A percentile compares a stretch with the other conserved stretches of the same genome.
Evolutionary conservation across 2,888 invertebrate species (phyloP).

Genomic region (Adineta ricciae): DNA sequence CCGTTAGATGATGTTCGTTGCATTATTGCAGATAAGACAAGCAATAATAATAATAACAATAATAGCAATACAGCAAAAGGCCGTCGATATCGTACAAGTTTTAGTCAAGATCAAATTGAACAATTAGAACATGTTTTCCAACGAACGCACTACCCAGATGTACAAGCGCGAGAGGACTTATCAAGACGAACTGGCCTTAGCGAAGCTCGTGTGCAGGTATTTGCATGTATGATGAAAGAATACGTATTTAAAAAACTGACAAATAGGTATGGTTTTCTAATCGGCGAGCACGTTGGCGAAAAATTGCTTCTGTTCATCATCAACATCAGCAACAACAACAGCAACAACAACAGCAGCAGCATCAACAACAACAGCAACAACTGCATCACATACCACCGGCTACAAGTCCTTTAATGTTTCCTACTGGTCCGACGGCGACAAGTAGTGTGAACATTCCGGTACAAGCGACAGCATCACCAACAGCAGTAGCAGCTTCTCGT

Average conservation of each 20-base stretch:
- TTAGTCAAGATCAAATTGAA: conserved; percentile 13
- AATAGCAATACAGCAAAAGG: background rate
- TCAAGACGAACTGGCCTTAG: conserved; percentile 30
- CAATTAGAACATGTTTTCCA: background rate
- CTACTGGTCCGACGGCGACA: background rate
- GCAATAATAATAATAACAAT: no score
- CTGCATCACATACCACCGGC: background rate
- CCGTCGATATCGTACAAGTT: background rate
- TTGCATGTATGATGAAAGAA: background rate
- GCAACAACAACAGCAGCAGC: background rate
- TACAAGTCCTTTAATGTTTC: background rate
- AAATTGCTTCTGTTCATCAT: conserved; percentile 20
- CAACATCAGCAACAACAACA: background rate
- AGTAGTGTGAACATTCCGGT: background rate
- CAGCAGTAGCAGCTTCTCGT: background rate
- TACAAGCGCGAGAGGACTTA: conserved; percentile 29
- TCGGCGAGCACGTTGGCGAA: conserved; percentile 31
- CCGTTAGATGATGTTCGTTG: background rate
- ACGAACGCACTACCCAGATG: background rate
- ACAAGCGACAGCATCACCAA: background rate
- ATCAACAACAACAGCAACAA: background rate
- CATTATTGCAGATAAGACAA: background rate
- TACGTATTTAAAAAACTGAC: no score
- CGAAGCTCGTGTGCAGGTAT: conserved; percentile 24
- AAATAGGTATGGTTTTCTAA: conserved; percentile 21